Conservation (phyloP, 2,797 vertebrate genomes). For the Sus cebifrons region DNA sequence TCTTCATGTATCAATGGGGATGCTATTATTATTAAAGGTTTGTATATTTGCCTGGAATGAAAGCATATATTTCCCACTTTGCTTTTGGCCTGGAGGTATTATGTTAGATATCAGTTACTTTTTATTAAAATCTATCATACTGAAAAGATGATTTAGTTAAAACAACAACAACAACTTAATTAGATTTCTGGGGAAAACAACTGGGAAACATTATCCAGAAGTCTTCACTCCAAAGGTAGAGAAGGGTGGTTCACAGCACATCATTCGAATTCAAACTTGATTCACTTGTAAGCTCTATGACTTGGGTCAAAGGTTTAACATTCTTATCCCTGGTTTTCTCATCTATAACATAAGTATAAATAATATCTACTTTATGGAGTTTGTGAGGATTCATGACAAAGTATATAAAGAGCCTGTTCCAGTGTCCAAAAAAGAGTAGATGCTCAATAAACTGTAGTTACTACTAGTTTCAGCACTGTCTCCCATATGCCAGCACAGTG, state of each 20-base stretch:
- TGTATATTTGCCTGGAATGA: background rate
- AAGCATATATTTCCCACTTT: background rate
- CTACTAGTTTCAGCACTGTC: background rate
- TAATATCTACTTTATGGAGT: background rate
- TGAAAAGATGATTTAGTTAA: constrained; percentile 11
- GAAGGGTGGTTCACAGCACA: background rate
- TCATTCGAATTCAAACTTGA: background rate
- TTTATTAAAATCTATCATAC: constrained; percentile 36
- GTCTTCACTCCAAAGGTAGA: background rate
- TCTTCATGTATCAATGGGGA: background rate
- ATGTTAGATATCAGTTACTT: background rate
- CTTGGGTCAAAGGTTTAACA: background rate
- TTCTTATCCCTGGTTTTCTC: background rate
- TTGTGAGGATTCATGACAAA: background rate
- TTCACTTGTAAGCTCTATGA: background rate
- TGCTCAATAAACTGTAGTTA: background rate
- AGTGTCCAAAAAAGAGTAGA: background rate
- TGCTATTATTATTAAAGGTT: constrained; percentile 21
- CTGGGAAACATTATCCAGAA: constrained; percentile 2
- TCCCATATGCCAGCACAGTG: background rate
- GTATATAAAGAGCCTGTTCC: constrained; percentile 1
- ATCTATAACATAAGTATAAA: background rate
- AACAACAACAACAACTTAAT: background rate
- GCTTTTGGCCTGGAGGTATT: background rate
- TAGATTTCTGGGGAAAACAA: background rate